These are phyloP conservation scores for Phaethornis superciliosus DNA, from an alignment of 2,113 vertebrate genomes.

Conservation along the genomic window DNA sequence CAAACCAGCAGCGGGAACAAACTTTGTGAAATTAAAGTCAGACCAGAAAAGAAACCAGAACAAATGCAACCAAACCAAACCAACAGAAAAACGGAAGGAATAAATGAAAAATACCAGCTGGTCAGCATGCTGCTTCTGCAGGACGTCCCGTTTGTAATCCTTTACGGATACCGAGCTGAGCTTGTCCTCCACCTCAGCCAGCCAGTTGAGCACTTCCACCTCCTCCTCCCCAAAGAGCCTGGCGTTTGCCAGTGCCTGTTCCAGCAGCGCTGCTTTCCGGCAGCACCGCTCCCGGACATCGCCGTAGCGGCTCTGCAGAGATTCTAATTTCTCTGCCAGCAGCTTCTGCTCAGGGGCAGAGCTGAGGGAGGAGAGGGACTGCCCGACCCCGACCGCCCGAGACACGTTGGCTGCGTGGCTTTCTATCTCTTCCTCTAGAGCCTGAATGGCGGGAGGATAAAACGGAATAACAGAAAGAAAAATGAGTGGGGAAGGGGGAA, in stretches of 20 bases:
- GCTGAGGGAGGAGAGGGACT: slow-evolving; percentile 87
- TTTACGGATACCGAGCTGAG: slow-evolving; percentile 88
- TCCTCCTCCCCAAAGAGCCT: slow-evolving; percentile 98
- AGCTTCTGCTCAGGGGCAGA: slow-evolving; percentile 81
- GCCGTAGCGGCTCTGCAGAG: slow-evolving; percentile 81
- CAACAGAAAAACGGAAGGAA: slow-evolving; percentile 45
- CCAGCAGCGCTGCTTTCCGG: slow-evolving; percentile 88
- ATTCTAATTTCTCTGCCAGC: slow-evolving; percentile 85
- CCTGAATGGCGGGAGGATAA: slow-evolving; percentile 82
- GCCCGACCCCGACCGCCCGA: slow-evolving; percentile 83
- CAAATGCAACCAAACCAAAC: slow-evolving; percentile 7
- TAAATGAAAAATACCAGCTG: slow-evolving; percentile 87
- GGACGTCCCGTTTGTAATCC: slow-evolving; percentile 89
- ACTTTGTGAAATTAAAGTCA: not conserved
- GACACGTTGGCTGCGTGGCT: slow-evolving; percentile 81
- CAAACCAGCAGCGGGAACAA: not conserved
- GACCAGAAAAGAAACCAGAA: not conserved
- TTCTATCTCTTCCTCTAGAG: slow-evolving; percentile 88
- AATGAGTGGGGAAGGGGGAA: not conserved
- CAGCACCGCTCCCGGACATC: slow-evolving; percentile 85
- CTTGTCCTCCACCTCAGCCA: slow-evolving; percentile 96
- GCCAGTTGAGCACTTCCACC: slow-evolving; percentile 99
- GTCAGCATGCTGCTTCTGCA: slow-evolving; percentile 91
- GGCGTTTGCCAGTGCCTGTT: slow-evolving; percentile 93
- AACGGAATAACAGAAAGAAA: slow-evolving; percentile 81